Percentiles rank a stretch among this genome's conserved stretches.
phyloP scores from a whole-genome alignment of 2,113 vertebrate species.

The Cyrtonyx montezumae region DNA sequence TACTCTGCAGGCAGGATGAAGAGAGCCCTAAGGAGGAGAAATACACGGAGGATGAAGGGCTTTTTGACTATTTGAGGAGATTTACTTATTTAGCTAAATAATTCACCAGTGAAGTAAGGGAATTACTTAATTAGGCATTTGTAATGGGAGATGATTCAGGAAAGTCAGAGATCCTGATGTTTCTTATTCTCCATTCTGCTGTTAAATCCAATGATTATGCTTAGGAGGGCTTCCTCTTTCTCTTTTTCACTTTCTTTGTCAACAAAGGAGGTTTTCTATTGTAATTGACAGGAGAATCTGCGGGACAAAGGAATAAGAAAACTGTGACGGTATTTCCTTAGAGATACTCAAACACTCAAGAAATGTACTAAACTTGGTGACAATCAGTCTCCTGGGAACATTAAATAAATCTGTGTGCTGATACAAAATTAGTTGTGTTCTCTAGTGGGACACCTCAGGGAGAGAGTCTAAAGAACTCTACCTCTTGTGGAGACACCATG shows the following conservation, averaged over 20 bases:
- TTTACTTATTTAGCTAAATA: background rate
- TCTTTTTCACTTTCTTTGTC: background rate
- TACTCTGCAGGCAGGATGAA: background rate
- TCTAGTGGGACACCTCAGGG: too few relatives aligned
- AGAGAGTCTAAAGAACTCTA: too few relatives aligned
- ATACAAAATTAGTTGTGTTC: too few relatives aligned
- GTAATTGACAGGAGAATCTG: background rate
- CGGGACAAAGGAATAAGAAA: background rate
- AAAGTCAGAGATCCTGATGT: background rate
- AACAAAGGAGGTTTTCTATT: background rate
- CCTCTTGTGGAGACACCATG: too few relatives aligned
- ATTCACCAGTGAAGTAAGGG: background rate
- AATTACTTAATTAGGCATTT: background rate
- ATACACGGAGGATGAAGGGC: background rate
- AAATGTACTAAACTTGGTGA: background rate
- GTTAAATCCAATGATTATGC: background rate
- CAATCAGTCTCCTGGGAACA: too few relatives aligned
- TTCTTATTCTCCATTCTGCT: background rate
- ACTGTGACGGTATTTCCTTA: background rate
- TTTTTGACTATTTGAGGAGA: background rate
- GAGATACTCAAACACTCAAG: background rate
- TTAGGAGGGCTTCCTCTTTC: background rate
- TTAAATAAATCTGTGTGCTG: too few relatives aligned
- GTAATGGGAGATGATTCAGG: background rate
- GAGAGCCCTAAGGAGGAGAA: background rate